Evolutionary conservation across 2,888 invertebrate genomes (phyloP).

Genomic region (Noctua fimbriata): DNA sequence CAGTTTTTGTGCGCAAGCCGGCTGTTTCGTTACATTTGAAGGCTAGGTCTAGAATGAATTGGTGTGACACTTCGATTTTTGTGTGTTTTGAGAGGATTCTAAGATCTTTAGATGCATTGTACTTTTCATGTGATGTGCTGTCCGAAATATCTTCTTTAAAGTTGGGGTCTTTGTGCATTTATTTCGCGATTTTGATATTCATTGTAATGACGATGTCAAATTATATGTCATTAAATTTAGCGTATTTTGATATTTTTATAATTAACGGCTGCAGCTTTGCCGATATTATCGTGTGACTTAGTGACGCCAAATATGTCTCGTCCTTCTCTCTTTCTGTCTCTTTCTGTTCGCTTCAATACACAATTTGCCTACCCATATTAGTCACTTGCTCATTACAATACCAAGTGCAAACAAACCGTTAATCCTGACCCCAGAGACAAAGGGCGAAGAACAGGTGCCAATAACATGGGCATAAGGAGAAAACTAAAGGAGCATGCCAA

Average conservation of each 20-base stretch:
- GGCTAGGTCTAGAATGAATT: constrained; percentile 55
- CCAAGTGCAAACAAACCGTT: constrained; percentile 59
- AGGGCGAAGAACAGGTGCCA: constrained; percentile 58
- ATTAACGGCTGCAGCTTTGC: neutral
- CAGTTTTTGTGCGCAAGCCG: constrained; percentile 56
- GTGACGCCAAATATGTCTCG: neutral
- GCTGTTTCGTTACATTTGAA: constrained; percentile 52
- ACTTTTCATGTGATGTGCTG: neutral
- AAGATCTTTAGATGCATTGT: neutral
- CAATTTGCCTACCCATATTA: constrained; percentile 30
- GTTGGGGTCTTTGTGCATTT: too few species aligned
- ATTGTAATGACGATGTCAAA: too few species aligned
- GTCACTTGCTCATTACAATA: constrained; percentile 55
- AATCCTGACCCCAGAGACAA: constrained; percentile 51
- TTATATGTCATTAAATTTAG: too few species aligned
- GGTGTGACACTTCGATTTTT: constrained; percentile 36
- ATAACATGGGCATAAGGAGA: constrained; percentile 37
- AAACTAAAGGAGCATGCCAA: constrained; percentile 55
- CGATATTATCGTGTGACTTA: too few species aligned
- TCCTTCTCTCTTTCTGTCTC: rapidly evolving
- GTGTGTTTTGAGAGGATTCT: neutral
- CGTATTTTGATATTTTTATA: too few species aligned
- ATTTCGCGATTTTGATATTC: too few species aligned
- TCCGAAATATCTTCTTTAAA: too few species aligned
- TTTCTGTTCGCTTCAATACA: neutral